Base-by-base conservation (phyloP, 1,140 invertebrate species). In the Gryon sp. region DNA sequence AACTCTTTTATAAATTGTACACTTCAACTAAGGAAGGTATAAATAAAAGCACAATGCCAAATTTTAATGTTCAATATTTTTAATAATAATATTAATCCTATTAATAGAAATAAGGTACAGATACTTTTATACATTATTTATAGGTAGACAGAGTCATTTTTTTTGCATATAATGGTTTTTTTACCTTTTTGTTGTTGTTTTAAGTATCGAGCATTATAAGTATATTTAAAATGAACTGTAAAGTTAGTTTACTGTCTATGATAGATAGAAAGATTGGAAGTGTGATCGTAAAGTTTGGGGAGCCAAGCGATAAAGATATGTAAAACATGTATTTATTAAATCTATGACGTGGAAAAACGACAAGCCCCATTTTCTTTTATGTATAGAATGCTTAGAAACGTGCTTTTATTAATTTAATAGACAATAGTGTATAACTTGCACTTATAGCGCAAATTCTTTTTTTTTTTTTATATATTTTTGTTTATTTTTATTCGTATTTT, bases 51-150 rank as follows among this genome's bases (percentile, higher is more conserved):
- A 45, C 5, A 66, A 36, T 26, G 14, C 14, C 11, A 32, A 12
- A 24, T 24, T 16, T 45, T 18, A 59, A 57, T 55, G 59, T 59
- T 40, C 46, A 20, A 43, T 53, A 45, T 28, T 62, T 72, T 73
- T 62, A 62, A 55, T 75, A 75, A 60, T 74, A 75, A 24, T 24
- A 24, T 62, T 86, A 87, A 86, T 84, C 87, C 87, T 24, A 24
- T 24, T 83, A 83, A 84, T 87, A 72, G 83, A 84, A 84, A 85
- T 87, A 82, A 88, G 87, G 84, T 85, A 87, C 86, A 83, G 80
- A 85, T 86, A 85, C 69, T 82, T 87, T 87, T 24, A 24, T 88
- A 88, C 87, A 88, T 65, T 87, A 88, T 88, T 82, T 88, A 88
- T 88, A 87, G 81, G 82, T 85, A 87, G 82, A 86, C 81, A 85